Base-by-base conservation (phyloP, 1,140 invertebrate species). In the Triops cancriformis region DNA sequence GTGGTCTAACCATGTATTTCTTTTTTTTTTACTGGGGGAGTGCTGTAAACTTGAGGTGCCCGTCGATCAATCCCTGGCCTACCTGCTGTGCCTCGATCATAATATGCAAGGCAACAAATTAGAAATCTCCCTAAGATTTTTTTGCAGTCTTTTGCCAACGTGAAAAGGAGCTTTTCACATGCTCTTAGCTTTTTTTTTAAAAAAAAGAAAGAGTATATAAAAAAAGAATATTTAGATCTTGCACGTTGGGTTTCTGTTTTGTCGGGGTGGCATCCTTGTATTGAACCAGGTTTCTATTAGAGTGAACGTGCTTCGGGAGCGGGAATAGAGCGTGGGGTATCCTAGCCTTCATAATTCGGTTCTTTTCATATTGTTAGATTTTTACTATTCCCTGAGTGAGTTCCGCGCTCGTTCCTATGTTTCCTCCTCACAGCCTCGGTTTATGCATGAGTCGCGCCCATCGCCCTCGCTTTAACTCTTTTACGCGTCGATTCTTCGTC, bases 401-500 rank as follows among this genome's bases (percentile, higher is more conserved):
- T 64, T 64, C 51, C 51, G 51, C 51, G 51, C 51, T 64, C 23
- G 10, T 64, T 23, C 51, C 51, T 64, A 64, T 64, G 51, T 14
- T 18, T 64, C n/a, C 51, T 23, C 51, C 14, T 64, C 18, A 23
- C 51, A 23, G 51, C 51, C 51, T 64, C 51, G 31, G 2, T 64
- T 64, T 64, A 64, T 64, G 51, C 51, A 64, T 18, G 51, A 64
- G 51, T 64, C 51, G 51, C 51, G 51, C 51, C 51, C 51, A 73
- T 74, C 76, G 73, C 73, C 31, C 72, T 76, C 79, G 27, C 73
- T 31, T 76, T 76, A 43, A 76, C 51, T 64, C 77, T 73, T 37
- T 73, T 75, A 77, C 75, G 79, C 74, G 79, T 73, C 64, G 74
- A 75, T 77, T 73, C 73, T 74, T 43, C 74, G 73, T 78, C 76